Percentiles rank a stretch among this genome's conserved stretches.
phyloP scores from a whole-genome alignment of 2,113 vertebrate genomes.

The Coturnix japonica region DNA sequence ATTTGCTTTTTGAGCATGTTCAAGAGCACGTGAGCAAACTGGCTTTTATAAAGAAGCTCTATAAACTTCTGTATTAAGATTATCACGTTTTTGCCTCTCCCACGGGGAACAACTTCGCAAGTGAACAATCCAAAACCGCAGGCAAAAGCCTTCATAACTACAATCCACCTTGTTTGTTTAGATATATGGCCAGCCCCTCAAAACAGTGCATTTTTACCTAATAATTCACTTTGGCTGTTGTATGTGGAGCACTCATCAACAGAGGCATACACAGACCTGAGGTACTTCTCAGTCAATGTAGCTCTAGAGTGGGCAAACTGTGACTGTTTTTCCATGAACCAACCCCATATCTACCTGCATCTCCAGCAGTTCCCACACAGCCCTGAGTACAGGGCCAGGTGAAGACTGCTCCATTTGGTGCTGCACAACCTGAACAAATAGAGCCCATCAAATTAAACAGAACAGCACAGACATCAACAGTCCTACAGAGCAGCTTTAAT shows the following conservation, averaged over 20 bases:
- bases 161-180: neutral
- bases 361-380: neutral
- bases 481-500: neutral
- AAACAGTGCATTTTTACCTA: neutral
- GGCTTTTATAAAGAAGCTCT: neutral
- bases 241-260: neutral
- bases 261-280: neutral
- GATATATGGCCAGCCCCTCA: neutral
- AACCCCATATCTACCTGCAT: neutral
- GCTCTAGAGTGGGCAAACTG: neutral
- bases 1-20: neutral
- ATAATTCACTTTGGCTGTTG: neutral
- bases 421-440: neutral
- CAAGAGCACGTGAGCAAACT: neutral
- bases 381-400: accelerated
- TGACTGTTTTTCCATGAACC: neutral
- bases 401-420: neutral
- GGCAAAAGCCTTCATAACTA: neutral
- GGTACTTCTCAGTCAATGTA: neutral
- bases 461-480: neutral
- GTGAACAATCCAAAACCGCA: neutral
- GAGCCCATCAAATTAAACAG: neutral
- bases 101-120: neutral
- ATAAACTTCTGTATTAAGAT: neutral
- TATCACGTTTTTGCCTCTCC: neutral